phyloP scores from a whole-genome alignment of 1,140 invertebrate species.

The Monomorium pharaonis region DNA sequence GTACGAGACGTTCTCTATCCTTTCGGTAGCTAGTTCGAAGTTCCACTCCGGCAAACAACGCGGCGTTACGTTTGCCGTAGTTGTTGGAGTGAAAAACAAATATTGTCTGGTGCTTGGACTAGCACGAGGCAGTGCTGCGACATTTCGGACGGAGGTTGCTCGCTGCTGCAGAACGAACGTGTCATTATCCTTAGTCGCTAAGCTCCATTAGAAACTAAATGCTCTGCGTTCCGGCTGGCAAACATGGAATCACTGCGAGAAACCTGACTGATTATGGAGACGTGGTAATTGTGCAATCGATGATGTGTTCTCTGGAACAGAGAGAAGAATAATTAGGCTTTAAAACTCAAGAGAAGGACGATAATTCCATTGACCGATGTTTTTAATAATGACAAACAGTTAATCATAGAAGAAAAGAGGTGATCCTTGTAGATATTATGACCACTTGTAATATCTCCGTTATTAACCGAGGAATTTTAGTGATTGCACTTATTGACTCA shows the following conservation, averaged over 20 bases:
- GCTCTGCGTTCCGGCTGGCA: conserved; percentile 24
- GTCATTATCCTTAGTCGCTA: conserved; percentile 62
- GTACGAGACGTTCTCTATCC: conserved; percentile 47
- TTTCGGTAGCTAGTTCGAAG: conserved; percentile 50
- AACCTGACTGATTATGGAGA: conserved; percentile 59
- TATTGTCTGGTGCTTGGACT: conserved; percentile 60
- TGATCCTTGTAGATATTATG: too few relatives aligned
- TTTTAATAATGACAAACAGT: not conserved
- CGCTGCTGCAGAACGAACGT: conserved; percentile 60
- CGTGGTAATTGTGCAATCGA: conserved; percentile 42
- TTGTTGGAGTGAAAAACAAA: conserved; percentile 70
- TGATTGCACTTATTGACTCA: too few relatives aligned
- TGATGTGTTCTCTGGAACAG: not conserved
- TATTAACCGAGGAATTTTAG: too few relatives aligned
- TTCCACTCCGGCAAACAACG: conserved; percentile 58
- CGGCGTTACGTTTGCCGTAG: conserved; percentile 61
- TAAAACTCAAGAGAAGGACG: not conserved
- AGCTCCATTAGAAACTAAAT: conserved; percentile 68
- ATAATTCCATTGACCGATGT: not conserved
- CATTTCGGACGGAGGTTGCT: conserved; percentile 29
- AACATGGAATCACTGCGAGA: not conserved
- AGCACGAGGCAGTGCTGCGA: conserved; percentile 33
- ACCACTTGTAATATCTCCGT: too few relatives aligned
- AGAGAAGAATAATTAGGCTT: not conserved
- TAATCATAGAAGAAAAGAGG: too few relatives aligned